Base-by-base conservation (phyloP, 2,797 vertebrate genomes). In the Bradypodion ventrale region DNA sequence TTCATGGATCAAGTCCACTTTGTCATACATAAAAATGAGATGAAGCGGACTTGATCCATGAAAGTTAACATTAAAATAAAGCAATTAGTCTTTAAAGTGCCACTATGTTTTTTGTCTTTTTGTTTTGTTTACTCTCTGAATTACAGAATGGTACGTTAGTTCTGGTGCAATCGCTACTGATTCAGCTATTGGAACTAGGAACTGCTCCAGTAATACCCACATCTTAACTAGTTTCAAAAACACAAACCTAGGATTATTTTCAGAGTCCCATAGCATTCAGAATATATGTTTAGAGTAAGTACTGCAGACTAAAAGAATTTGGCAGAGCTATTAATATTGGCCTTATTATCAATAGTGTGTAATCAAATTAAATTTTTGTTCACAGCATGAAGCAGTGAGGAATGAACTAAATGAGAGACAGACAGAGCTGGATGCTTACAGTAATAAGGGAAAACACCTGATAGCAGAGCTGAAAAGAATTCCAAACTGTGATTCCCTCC, bases 371-470 rank as follows among this genome's bases (percentile, higher is more conserved):
- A 52, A 65, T 94, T 94, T 95, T 56, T 93, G 2, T 92, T 82
- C 77, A 88, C 89, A 99, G 99, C 97, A 99, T 68, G 97, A 98
- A 95, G 89, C 94, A 3, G 93, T 96, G 87, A 97, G 96, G 88
- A 94, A 93, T 1, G 97, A 98, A 83, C 94, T 99, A 90, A 95
- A 88, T 86, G 95, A 95, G 27, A 97, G 97, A 84, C 98, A 99
- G 87, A 97, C 97, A 49, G 96, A 97, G 40, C 94, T 99, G 96
- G 97, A 99, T 90, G 91, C 94, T 81, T 98, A 99, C 94, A 98
- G 97, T 87, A 96, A 93, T 89, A 97, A 96, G 83, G 97, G 96
- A 21, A 98, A 97, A 92, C 96, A 97, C 74, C 93, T 99, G 87
- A 92, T 98, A 89, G 95, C 95, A 40, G 97, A 98, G 88, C 78